Percentiles rank a stretch among this genome's conserved stretches.
phyloP scores from a whole-genome alignment of 2,797 vertebrate species.

The Coilia nasus region DNA sequence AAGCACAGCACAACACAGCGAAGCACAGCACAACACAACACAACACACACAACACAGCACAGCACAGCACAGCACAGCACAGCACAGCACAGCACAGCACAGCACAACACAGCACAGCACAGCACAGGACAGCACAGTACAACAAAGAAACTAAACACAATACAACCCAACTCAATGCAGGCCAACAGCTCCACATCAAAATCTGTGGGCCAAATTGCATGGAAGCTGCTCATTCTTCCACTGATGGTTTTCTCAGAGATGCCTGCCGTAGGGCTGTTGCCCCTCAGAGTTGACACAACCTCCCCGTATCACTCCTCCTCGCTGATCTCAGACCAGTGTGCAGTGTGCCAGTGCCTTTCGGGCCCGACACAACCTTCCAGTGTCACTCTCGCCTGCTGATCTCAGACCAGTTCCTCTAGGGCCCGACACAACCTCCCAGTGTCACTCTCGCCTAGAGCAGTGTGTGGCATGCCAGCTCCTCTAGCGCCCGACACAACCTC shows the following conservation, averaged over 20 bases:
- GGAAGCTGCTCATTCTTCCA: neutral
- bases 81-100: neutral
- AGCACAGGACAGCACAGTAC: neutral
- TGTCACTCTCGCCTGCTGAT: conserved; percentile 58
- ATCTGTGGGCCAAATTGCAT: neutral
- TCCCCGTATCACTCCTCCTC: conserved; percentile 55
- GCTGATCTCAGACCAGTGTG: conserved; percentile 62
- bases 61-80: neutral
- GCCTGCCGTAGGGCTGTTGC: neutral
- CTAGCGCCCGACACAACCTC: conserved; percentile 58
- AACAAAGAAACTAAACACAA: neutral
- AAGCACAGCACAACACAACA: conserved; percentile 25
- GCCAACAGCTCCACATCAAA: too few species aligned
- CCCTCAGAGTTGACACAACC: conserved; percentile 63
- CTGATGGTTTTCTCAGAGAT: neutral
- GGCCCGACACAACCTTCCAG: conserved; percentile 58
- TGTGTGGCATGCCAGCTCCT: conserved; percentile 24
- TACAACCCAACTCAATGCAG: neutral
- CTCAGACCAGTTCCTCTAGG: conserved; percentile 48
- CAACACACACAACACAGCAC: neutral
- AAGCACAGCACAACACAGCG: too few species aligned
- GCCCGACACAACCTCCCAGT: conserved; percentile 59
- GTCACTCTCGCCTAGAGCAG: conserved; percentile 59
- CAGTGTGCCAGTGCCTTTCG: neutral
- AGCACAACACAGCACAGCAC: neutral